phyloP scores from a whole-genome alignment of 2,888 invertebrate species.

The Nomada goodeniana region DNA sequence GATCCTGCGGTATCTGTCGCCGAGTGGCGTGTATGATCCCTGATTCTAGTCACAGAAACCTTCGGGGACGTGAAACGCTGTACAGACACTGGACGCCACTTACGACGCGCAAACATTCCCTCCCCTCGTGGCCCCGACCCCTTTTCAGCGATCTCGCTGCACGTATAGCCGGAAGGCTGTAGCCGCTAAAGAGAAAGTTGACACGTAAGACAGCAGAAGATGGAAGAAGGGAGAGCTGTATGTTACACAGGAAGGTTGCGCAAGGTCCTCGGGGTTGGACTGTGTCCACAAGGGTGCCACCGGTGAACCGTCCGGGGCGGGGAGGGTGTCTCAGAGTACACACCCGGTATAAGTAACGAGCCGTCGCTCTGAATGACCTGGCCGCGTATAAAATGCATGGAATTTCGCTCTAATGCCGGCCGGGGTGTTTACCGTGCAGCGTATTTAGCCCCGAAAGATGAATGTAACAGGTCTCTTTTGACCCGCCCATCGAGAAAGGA shows the following conservation, averaged over 20 bases:
- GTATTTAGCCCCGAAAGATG: slow-evolving; percentile 77
- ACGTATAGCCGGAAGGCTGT: slow-evolving; percentile 58
- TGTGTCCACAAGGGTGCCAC: slow-evolving; percentile 77
- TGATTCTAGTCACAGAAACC: slow-evolving; percentile 54
- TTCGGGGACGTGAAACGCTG: slow-evolving; percentile 66
- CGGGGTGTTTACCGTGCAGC: slow-evolving; percentile 74
- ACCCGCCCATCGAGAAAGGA: slow-evolving; percentile 63
- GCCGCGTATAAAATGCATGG: slow-evolving; percentile 83
- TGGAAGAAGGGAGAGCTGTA: slow-evolving; percentile 75
- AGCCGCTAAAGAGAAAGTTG: slow-evolving; percentile 71
- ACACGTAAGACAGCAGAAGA: slow-evolving; percentile 83
- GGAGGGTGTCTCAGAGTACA: slow-evolving; percentile 65
- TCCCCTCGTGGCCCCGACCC: slow-evolving; percentile 61
- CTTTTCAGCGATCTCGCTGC: slow-evolving; percentile 54
- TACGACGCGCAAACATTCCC: slow-evolving; percentile 79
- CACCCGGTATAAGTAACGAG: slow-evolving; percentile 74
- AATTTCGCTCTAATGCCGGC: slow-evolving; percentile 79
- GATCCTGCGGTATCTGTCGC: slow-evolving; percentile 56
- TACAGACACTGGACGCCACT: slow-evolving; percentile 80
- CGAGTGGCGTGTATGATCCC: slow-evolving; percentile 68
- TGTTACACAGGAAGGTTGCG: slow-evolving; percentile 83
- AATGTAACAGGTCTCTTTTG: slow-evolving; percentile 80
- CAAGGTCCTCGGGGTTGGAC: slow-evolving; percentile 67
- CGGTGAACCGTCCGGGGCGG: slow-evolving; percentile 49
- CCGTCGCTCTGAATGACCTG: slow-evolving; percentile 77